Evolutionary conservation across 2,797 vertebrate species (phyloP).

Genomic region (Poeciliopsis infans): DNA sequence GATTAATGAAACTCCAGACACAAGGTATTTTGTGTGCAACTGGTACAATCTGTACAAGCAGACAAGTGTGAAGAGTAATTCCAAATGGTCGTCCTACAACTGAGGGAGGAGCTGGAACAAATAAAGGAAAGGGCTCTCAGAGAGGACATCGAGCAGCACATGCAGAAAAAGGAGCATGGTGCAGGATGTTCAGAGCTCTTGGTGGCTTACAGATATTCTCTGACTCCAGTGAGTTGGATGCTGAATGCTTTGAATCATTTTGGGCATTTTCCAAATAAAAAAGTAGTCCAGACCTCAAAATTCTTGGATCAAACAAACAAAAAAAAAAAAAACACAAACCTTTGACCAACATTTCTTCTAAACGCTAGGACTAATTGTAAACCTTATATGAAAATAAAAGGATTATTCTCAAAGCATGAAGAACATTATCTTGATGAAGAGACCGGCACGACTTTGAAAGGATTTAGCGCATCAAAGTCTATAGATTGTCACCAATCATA

Average conservation of each 20-base stretch:
- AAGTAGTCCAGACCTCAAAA: background rate
- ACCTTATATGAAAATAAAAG: background rate
- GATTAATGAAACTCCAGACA: background rate
- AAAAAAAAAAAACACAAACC: background rate
- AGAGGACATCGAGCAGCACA: conserved; percentile 39
- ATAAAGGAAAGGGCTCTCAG: conserved; percentile 41
- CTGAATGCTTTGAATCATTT: conserved; percentile 5
- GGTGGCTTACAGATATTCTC: conserved; percentile 2
- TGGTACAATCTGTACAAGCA: conserved; percentile 31
- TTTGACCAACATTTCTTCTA: background rate
- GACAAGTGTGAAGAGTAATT: conserved; percentile 74
- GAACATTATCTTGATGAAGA: background rate
- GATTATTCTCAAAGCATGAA: background rate
- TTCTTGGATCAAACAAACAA: no score
- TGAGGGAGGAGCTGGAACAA: conserved; percentile 31
- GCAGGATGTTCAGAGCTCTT: conserved; percentile 28
- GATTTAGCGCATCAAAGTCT: background rate
- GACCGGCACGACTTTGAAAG: background rate
- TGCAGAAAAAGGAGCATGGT: conserved; percentile 31
- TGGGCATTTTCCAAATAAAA: background rate
- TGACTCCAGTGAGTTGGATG: background rate
- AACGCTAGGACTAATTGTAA: background rate
- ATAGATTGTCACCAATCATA: background rate
- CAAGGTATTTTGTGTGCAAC: conserved; percentile 10
- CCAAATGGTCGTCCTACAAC: conserved; percentile 60